Conservation (phyloP, 2,888 invertebrate species). For the Eupithecia subumbrata region DNA sequence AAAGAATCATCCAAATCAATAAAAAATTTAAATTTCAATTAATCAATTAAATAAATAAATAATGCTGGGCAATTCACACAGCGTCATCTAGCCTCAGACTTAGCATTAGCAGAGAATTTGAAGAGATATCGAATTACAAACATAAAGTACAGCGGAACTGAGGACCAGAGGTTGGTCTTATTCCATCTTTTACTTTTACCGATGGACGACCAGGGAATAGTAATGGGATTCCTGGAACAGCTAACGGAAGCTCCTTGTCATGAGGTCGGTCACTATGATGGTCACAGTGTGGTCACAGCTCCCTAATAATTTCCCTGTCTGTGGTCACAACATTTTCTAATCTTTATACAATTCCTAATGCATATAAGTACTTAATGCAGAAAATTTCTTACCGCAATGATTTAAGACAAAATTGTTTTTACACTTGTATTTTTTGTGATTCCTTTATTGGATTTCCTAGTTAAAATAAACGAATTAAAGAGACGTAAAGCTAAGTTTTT, state of each 20-base stretch:
- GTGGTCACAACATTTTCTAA: not conserved
- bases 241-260: slow-evolving; percentile 1
- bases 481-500: too few relatives aligned
- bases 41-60: not conserved
- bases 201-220: slow-evolving; percentile 7
- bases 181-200: not conserved
- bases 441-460: too few relatives aligned
- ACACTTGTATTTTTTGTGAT: too few relatives aligned
- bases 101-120: not conserved
- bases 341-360: too few relatives aligned
- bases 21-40: too few relatives aligned
- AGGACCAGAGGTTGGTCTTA: not conserved
- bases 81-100: not conserved
- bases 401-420: too few relatives aligned
- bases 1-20: not conserved
- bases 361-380: too few relatives aligned
- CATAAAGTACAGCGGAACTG: not conserved
- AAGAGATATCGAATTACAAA: not conserved
- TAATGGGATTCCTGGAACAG: slow-evolving; percentile 6
- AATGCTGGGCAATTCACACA: not conserved
- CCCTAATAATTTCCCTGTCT: not conserved
- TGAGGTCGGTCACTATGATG: not conserved
- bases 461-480: too few relatives aligned
- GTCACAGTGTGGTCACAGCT: too few relatives aligned
- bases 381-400: too few relatives aligned